These are phyloP conservation scores for Ianthella basta DNA, from an alignment of 37 sponge, comb jelly and placozoan species.

Conservation along the genomic window DNA sequence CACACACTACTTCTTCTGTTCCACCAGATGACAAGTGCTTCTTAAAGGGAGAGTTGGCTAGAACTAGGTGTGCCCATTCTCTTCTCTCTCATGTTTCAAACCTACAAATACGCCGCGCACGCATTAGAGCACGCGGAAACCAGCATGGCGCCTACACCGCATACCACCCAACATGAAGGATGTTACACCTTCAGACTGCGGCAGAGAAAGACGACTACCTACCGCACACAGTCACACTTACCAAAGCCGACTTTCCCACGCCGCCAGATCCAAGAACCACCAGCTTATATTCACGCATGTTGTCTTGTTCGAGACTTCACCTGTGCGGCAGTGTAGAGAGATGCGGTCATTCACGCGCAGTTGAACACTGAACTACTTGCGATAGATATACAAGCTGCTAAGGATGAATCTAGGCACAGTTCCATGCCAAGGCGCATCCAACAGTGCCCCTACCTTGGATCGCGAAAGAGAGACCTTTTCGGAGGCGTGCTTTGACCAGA, in stretches of 20 bases:
- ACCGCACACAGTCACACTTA: constrained; percentile 45
- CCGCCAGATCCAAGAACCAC: constrained; percentile 99
- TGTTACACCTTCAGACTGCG: not conserved
- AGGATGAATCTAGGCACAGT: not conserved
- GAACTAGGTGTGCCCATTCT: too few relatives aligned
- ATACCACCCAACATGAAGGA: not conserved
- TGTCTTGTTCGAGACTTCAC: not conserved
- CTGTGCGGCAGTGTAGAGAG: not conserved
- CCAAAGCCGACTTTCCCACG: constrained; percentile 96
- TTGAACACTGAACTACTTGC: not conserved
- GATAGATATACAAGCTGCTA: not conserved
- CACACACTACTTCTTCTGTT: too few relatives aligned
- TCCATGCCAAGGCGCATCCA: too few relatives aligned
- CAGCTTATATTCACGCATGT: constrained; percentile 98
- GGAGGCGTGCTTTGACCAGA: not conserved
- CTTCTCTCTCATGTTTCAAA: too few relatives aligned
- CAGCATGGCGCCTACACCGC: too few relatives aligned
- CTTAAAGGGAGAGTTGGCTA: too few relatives aligned
- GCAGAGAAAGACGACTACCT: not conserved
- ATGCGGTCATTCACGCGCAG: not conserved
- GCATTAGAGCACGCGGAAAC: too few relatives aligned
- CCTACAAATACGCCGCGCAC: too few relatives aligned
- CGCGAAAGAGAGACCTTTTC: not conserved
- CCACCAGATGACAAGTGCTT: too few relatives aligned
- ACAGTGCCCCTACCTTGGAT: not conserved